Conservation (phyloP, 1,140 invertebrate genomes). For the Neomicropteryx cornuta region DNA sequence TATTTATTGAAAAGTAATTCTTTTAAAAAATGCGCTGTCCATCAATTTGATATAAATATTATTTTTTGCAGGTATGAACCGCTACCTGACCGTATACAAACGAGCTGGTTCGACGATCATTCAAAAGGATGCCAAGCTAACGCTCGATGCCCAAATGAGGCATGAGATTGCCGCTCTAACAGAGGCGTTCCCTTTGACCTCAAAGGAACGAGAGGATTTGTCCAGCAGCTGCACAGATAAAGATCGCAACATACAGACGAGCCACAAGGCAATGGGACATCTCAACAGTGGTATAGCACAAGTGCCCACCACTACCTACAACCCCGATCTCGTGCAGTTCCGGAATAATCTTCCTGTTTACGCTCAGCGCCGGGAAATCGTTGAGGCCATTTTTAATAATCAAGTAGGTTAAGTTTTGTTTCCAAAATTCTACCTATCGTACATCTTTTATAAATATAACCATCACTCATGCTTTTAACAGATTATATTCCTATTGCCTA, state of each 20-base stretch:
- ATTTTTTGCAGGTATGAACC: slow-evolving; percentile 43
- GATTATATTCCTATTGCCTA: no score
- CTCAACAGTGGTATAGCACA: slow-evolving; percentile 30
- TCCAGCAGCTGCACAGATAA: slow-evolving; percentile 28
- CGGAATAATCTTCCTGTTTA: slow-evolving; percentile 33
- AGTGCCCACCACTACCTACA: slow-evolving; percentile 32
- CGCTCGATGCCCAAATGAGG: slow-evolving; percentile 50
- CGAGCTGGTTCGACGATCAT: slow-evolving; percentile 57
- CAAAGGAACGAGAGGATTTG: slow-evolving; percentile 49
- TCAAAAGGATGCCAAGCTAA: slow-evolving; percentile 56
- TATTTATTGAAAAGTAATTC: background rate
- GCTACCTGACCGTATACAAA: slow-evolving; percentile 65
- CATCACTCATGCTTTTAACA: no score
- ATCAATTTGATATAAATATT: slow-evolving; percentile 4
- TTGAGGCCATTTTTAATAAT: slow-evolving; percentile 30
- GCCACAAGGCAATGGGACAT: slow-evolving; percentile 29
- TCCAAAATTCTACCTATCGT: no score
- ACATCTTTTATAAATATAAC: no score
- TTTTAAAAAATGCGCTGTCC: background rate
- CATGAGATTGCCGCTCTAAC: slow-evolving; percentile 41
- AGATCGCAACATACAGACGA: slow-evolving; percentile 25
- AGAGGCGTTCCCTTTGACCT: slow-evolving; percentile 58
- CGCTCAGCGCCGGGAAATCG: slow-evolving; percentile 30
- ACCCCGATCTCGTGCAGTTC: slow-evolving; percentile 32
- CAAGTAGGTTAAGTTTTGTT: slow-evolving; percentile 32